Conservation (phyloP, 2,888 invertebrate genomes). For the Steinernema scapterisci region DNA sequence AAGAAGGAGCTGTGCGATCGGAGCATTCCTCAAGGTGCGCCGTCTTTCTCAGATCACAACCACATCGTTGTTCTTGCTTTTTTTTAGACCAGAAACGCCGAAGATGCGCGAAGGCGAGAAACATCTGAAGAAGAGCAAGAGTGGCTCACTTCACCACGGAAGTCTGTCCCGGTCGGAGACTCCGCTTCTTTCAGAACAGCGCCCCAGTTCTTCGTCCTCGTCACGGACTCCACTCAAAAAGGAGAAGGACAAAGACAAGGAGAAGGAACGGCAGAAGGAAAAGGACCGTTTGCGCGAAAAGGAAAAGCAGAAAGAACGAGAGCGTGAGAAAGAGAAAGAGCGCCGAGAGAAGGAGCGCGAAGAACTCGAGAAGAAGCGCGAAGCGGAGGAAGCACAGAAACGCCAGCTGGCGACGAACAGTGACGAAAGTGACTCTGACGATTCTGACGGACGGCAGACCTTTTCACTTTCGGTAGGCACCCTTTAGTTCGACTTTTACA, state of each 20-base stretch:
- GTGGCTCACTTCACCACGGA: background rate
- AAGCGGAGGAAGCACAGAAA: slow-evolving; percentile 27
- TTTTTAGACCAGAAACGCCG: slow-evolving; percentile 31
- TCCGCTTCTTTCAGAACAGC: background rate
- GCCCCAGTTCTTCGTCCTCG: slow-evolving; percentile 8
- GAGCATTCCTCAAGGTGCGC: background rate
- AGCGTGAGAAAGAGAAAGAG: slow-evolving; percentile 32
- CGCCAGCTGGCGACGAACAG: background rate
- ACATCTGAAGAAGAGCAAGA: slow-evolving; percentile 34
- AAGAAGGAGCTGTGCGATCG: slow-evolving; percentile 5
- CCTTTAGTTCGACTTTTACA: background rate
- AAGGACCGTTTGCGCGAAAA: slow-evolving; percentile 17
- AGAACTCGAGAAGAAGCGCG: background rate
- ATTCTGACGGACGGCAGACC: background rate
- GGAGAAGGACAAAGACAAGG: slow-evolving; percentile 30
- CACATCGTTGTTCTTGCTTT: no score
- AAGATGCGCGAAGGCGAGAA: slow-evolving; percentile 31
- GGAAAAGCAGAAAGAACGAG: slow-evolving; percentile 19
- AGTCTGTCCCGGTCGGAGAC: slow-evolving; percentile 5
- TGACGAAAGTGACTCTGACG: slow-evolving; percentile 31
- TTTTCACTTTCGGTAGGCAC: no score
- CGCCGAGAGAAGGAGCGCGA: slow-evolving; percentile 36
- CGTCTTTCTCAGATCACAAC: background rate
- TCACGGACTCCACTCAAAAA: background rate
- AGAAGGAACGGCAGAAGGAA: slow-evolving; percentile 34